Base-by-base conservation (phyloP, 2,113 vertebrate species). In the Lasiurus borealis region DNA sequence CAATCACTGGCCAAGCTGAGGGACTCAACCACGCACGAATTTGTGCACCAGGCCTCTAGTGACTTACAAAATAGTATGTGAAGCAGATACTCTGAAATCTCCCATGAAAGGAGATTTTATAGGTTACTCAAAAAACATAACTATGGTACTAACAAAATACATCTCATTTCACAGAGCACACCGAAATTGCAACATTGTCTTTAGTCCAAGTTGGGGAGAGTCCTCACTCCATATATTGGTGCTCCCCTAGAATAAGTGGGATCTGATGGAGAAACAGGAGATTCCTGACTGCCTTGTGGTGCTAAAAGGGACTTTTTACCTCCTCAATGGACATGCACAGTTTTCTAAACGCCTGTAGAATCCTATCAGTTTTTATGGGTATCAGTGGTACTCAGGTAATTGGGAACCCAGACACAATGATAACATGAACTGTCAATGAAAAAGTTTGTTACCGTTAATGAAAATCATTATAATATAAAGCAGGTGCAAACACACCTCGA, bases 51-150 rank as follows among this genome's bases (percentile, higher is more conserved):
- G 9, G 25, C 25, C 59, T 62, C 57, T 62, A 27, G 23, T 62
- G 31, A 57, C 25, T 78, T 71, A 76, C 27, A 87, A 40, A 93
- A 15, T 64, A 69, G 6, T 21, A 83, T 40, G 4, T 25, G 81
- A 50, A n/a, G 29, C 19, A 82, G 81, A 78, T 40, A 72, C 7
- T 69, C 18, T 84, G 44, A 85, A 90, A 73, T 52, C 2, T 3
- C 80, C 15, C 16, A 78, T 14, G 4, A 92, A 92, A 12, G 29
- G 36, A 14, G 14, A 76, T 57, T 27, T 27, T 75, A 40, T 54
- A 68, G 19, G 5, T 36, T 90, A 73, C 62, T 89, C 54, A 77
- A 84, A 95, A 95, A 88, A 87, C 72, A 1, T n/a, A 94, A 81
- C 15, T 81, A 48, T 0, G 25, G 11, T 12, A 52, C 21, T 52